Conservation (phyloP, 2,888 invertebrate genomes). For the Electrophaes corylata region DNA sequence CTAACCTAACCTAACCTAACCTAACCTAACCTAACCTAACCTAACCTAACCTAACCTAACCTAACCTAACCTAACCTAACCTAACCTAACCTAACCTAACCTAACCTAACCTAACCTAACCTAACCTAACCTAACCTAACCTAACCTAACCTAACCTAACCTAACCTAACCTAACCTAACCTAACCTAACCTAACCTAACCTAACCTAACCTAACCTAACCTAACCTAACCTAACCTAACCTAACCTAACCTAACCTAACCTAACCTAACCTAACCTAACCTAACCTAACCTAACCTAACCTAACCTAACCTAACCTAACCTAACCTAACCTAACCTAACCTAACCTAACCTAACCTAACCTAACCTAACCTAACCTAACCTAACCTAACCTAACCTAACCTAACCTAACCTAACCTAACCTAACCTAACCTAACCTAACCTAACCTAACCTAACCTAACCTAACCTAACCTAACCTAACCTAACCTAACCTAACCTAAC, state of each 20-base stretch:
- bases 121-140: constrained; percentile 7
- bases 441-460: constrained; percentile 42
- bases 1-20: constrained; percentile 41
- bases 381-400: constrained; percentile 38
- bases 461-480: constrained; percentile 43
- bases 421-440: constrained; percentile 41
- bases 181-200: constrained; percentile 44
- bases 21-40: constrained; percentile 41
- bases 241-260: constrained; percentile 41
- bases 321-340: constrained; percentile 1
- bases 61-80: constrained; percentile 34
- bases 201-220: constrained; percentile 43
- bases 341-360: constrained; percentile 17
- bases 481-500: constrained; percentile 43
- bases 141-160: constrained; percentile 31
- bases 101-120: constrained; percentile 1
- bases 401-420: constrained; percentile 44
- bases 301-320: too few species aligned
- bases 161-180: constrained; percentile 35
- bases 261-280: constrained; percentile 44
- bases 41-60: constrained; percentile 44
- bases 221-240: constrained; percentile 42
- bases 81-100: too few species aligned
- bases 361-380: constrained; percentile 31
- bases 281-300: constrained; percentile 22